A percentile compares a stretch with the other conserved stretches of the same genome.
Evolutionary conservation across 2,797 vertebrate genomes (phyloP).

Genomic region (Sphenopsis melanotis): DNA sequence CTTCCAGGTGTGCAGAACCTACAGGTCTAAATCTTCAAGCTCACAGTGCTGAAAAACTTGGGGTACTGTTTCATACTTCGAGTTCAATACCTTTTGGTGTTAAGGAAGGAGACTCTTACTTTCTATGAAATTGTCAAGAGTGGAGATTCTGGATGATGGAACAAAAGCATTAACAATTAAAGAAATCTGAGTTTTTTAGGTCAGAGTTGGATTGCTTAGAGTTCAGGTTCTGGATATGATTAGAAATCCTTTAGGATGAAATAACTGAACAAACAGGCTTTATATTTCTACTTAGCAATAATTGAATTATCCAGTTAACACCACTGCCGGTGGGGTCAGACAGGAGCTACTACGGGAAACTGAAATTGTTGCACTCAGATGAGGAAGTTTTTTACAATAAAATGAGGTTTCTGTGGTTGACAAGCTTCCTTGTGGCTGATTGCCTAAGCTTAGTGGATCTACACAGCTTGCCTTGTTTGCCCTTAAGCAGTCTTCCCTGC

Average conservation of each 20-base stretch:
- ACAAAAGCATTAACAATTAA: neutral
- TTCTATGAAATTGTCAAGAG: neutral
- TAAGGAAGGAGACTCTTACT: neutral
- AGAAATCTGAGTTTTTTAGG: neutral
- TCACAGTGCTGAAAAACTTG: neutral
- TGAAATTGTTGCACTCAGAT: neutral
- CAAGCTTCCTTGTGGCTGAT: slow-evolving; percentile 38
- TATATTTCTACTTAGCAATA: neutral
- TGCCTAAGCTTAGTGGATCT: slow-evolving; percentile 44
- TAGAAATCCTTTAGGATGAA: neutral
- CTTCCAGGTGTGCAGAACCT: neutral
- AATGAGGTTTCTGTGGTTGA: slow-evolving; percentile 61
- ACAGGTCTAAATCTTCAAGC: neutral
- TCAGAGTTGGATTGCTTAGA: neutral
- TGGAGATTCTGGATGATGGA: neutral
- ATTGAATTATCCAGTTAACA: neutral
- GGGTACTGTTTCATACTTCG: neutral
- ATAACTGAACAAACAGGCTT: neutral
- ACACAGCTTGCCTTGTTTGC: slow-evolving; percentile 18
- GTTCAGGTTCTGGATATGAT: neutral
- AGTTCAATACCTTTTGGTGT: neutral
- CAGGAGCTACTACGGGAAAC: neutral
- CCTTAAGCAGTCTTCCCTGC: slow-evolving; percentile 39
- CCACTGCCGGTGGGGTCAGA: neutral
- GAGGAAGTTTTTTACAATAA: slow-evolving; percentile 51